Conservation (phyloP, 2,797 vertebrate species). For the Adelosebastes latens region DNA sequence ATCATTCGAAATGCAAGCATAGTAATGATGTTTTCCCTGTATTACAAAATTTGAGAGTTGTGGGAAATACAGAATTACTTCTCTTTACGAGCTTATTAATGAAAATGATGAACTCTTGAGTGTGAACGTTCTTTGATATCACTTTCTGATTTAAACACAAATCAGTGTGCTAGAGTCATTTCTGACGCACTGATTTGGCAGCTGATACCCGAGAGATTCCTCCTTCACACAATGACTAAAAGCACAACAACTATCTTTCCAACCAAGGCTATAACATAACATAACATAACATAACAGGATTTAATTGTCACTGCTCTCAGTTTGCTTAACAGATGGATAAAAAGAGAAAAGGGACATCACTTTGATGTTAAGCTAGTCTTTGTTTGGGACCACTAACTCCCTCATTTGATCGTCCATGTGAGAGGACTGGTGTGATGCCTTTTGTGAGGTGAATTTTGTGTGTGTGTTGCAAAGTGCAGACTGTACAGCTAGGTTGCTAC, state of each 20-base stretch:
- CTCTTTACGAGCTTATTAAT: background rate
- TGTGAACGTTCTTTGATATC: background rate
- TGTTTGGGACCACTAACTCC: conserved; percentile 51
- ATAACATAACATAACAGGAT: background rate
- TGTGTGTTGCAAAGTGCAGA: conserved; percentile 50
- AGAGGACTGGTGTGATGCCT: conserved; percentile 42
- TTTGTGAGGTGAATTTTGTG: conserved; percentile 56
- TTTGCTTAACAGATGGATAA: conserved; percentile 38
- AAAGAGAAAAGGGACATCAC: conserved; percentile 20
- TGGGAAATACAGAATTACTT: background rate
- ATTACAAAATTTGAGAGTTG: background rate
- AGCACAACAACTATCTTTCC: background rate
- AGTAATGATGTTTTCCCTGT: background rate
- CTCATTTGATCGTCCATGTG: conserved; percentile 33
- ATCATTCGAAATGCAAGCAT: background rate
- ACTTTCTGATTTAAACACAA: conserved; percentile 11
- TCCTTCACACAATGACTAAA: background rate
- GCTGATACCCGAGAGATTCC: background rate
- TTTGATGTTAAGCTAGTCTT: conserved; percentile 55
- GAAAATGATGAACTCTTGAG: background rate
- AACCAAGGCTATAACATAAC: background rate
- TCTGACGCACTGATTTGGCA: background rate
- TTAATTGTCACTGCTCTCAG: conserved; percentile 10
- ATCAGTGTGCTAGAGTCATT: background rate
- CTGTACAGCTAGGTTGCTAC: conserved; percentile 73